phyloP scores from a whole-genome alignment of 1,140 invertebrate species.

The Phthorimaea operculella region DNA sequence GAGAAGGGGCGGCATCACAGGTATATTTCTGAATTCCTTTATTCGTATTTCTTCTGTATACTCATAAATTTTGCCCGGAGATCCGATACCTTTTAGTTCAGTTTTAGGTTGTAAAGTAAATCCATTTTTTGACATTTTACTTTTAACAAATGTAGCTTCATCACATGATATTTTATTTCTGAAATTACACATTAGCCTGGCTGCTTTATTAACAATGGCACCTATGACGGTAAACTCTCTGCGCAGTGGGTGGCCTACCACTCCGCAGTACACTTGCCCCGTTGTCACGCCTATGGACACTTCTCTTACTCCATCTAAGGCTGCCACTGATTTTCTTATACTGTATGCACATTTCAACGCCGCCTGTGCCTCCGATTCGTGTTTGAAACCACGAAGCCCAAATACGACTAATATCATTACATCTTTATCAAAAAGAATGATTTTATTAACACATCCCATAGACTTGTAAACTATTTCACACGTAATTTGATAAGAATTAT shows the following conservation, averaged over 20 bases:
- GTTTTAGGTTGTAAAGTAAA: constrained; percentile 66
- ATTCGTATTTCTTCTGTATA: constrained; percentile 60
- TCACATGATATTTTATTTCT: constrained; percentile 72
- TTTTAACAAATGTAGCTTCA: constrained; percentile 68
- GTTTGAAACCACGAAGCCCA: constrained; percentile 77
- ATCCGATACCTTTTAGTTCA: constrained; percentile 67
- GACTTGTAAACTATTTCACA: constrained; percentile 63
- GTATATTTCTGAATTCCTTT: constrained; percentile 49
- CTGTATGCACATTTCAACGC: constrained; percentile 73
- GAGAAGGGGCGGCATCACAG: constrained; percentile 44
- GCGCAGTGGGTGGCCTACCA: constrained; percentile 78
- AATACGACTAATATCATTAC: constrained; percentile 80
- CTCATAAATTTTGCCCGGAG: constrained; percentile 66
- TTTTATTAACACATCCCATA: constrained; percentile 78
- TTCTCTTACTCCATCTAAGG: constrained; percentile 65
- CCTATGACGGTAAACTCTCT: constrained; percentile 84
- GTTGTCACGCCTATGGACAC: constrained; percentile 75
- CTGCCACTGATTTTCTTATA: constrained; percentile 65
- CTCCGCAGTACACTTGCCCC: constrained; percentile 78
- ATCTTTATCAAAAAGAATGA: constrained; percentile 81
- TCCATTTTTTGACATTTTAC: constrained; percentile 66
- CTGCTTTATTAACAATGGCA: constrained; percentile 79
- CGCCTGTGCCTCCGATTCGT: constrained; percentile 75
- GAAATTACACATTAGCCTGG: constrained; percentile 78
- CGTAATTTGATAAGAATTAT: constrained; percentile 58